Evolutionary conservation across 2,113 vertebrate species (phyloP).

Genomic region (Anarhynchus alexandrinus): DNA sequence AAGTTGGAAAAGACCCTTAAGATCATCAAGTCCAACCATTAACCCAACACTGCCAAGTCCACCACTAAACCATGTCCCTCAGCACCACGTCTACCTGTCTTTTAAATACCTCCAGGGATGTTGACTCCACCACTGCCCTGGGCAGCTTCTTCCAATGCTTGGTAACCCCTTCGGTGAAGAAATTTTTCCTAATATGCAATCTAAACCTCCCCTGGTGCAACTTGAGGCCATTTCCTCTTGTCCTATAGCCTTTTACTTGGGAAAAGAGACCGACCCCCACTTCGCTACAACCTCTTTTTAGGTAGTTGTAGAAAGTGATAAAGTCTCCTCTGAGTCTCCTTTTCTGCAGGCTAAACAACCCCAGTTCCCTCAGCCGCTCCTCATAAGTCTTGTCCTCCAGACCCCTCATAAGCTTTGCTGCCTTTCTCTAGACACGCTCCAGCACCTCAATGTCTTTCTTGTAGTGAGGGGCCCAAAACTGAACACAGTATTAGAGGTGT

Average conservation of each 20-base stretch:
- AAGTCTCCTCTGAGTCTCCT: neutral
- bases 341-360: neutral
- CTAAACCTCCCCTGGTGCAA: neutral
- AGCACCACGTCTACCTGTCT: accelerated
- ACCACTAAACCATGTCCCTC: neutral
- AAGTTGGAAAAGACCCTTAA: neutral
- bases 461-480: neutral
- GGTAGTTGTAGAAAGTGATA: accelerated
- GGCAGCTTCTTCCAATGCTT: neutral
- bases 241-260: neutral
- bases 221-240: neutral
- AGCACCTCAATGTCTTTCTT: neutral
- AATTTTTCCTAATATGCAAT: neutral
- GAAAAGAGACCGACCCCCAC: neutral
- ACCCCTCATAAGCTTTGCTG: accelerated
- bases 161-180: accelerated
- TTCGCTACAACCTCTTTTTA: neutral
- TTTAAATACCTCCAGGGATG: neutral
- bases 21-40: accelerated
- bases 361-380: neutral
- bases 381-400: neutral
- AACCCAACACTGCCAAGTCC: neutral
- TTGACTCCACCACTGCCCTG: neutral
- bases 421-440: accelerated
- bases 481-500: neutral